Evolutionary conservation across 92 coral and sea anemone genomes (phyloP).

Genomic region (Epizoanthus stellaris): DNA sequence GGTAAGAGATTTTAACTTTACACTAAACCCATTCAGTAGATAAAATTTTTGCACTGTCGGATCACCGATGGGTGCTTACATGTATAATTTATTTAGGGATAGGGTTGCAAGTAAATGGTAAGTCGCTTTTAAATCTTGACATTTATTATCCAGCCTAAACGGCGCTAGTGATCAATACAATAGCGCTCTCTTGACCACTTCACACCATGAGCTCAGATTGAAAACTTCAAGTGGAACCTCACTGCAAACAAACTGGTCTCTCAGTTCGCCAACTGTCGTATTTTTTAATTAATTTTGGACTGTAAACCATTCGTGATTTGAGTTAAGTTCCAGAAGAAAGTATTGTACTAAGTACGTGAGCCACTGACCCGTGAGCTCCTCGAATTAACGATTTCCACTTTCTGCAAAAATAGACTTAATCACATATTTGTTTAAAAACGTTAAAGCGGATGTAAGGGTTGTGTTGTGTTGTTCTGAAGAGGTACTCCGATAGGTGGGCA

Average conservation of each 20-base stretch:
- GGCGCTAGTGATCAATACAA: slow-evolving; percentile 10
- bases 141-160: slow-evolving; percentile 24
- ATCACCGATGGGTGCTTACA: not conserved
- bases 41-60: not conserved
- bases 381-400: too few species aligned
- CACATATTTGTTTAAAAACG: not conserved
- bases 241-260: slow-evolving; percentile 11
- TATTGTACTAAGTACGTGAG: not conserved
- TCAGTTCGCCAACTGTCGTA: not conserved
- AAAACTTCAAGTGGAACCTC: slow-evolving; percentile 29
- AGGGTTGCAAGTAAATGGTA: slow-evolving; percentile 8
- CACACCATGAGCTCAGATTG: slow-evolving; percentile 13
- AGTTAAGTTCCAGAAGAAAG: not conserved
- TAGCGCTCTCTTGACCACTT: slow-evolving; percentile 1
- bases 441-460: not conserved
- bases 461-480: not conserved
- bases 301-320: not conserved
- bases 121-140: slow-evolving; percentile 26
- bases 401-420: slow-evolving; percentile 14
- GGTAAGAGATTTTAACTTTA: not conserved
- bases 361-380: not conserved
- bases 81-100: not conserved
- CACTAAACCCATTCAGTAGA: not conserved
- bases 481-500: not conserved
- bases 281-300: not conserved